Base-by-base conservation (phyloP, 2,888 invertebrate genomes). In the Tiliacea citrago region DNA sequence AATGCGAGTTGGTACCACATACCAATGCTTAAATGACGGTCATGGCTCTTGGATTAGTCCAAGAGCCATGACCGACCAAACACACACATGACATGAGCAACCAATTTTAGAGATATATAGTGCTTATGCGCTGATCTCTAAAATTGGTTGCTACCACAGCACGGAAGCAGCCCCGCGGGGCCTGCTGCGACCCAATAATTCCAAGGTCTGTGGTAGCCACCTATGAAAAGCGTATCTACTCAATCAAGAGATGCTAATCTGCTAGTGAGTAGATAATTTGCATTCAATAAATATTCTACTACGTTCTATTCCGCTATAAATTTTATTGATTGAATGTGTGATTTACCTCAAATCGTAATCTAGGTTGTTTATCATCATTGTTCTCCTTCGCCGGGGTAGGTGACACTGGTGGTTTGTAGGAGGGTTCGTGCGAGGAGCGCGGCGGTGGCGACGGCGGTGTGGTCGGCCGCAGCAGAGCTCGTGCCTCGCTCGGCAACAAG, bases 401-500 rank as follows among this genome's bases (percentile, higher is more conserved):
- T 42, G 90, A 88, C 49, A 90, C 85, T 29, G 92, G 90, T 58
- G 90, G 88, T 72, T 91, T 91, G 84, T 89, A 88, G 1, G 87
- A 68, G 0, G 88, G 85, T 53, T 91, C 90, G n/a, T 85, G 88
- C 9, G 83, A 47, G 16, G 83, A 75, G 21, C 86, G 83, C 10
- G 75, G 79, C 16, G 88, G 83, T 7, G 87, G 88, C 13, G 89
- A 82, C 8, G 86, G 88, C 2, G 93, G 91, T 18, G 91, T 88
- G 60, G 83, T 80, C 0, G 96, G 95, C 83, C 93, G 94, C 81
- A 96, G 91, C 77, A 96, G 89, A 0, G 97, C 97, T 73, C 97
- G 94, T 69, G 96, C 96, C 82, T 96, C 96, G 89, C 97, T 97
- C 35, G 97, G 97, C 88, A 97, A 88, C 87, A 97, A 90, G 91